Conservation (phyloP, 2,113 vertebrate genomes). For the Colinus virginianus region DNA sequence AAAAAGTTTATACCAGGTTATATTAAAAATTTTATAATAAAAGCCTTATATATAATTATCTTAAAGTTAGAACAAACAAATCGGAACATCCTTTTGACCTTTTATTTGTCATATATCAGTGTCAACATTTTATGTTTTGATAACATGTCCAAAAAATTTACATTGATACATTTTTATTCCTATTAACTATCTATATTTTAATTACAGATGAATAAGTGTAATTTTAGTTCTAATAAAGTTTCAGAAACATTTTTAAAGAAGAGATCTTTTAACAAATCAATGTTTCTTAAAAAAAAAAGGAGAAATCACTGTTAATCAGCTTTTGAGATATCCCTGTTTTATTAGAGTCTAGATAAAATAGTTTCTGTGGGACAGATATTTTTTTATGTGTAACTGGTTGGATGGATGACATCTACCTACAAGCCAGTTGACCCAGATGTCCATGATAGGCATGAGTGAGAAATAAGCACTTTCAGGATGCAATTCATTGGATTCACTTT, state of each 20-base stretch:
- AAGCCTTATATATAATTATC: neutral
- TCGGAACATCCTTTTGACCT: neutral
- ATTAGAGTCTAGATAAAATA: neutral
- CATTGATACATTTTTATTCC: neutral
- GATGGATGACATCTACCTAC: neutral
- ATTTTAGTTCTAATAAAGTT: neutral
- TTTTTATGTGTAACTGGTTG: neutral
- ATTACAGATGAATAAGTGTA: neutral
- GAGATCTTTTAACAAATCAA: neutral
- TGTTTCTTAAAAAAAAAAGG: neutral
- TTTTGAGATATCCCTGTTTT: neutral
- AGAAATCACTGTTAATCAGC: neutral
- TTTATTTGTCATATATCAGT: neutral
- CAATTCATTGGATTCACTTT: neutral
- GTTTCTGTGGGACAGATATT: neutral
- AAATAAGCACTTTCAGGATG: neutral
- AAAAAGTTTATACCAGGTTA: too few relatives aligned
- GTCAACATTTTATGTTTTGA: neutral
- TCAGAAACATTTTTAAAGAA: neutral
- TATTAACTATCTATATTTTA: neutral
- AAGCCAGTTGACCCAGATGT: neutral
- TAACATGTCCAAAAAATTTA: neutral
- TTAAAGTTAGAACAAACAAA: neutral
- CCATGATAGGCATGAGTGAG: neutral
- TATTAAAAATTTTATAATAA: neutral